Conservation (phyloP, 2,797 vertebrate genomes). For the Acanthurus lineatus region DNA sequence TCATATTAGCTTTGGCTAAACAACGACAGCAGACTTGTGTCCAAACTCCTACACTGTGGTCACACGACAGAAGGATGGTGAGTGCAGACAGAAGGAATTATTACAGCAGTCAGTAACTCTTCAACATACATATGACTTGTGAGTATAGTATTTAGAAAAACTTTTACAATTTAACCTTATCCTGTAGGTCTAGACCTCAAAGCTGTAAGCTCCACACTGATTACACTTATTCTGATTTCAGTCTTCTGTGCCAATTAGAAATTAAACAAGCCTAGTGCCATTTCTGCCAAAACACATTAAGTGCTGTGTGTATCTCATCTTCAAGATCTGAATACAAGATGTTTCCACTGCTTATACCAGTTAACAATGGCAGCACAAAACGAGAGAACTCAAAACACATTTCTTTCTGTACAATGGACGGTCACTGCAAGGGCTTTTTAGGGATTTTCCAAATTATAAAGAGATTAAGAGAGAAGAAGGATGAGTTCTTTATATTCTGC, state of each 20-base stretch:
- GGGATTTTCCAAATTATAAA: neutral
- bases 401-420: constrained; percentile 21
- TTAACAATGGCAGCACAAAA: constrained; percentile 59
- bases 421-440: constrained; percentile 17
- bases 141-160: neutral
- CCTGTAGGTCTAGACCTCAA: neutral
- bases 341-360: constrained; percentile 25
- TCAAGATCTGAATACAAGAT: constrained; percentile 6
- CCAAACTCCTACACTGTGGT: neutral
- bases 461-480: constrained; percentile 3
- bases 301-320: constrained; percentile 25
- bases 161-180: neutral
- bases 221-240: neutral
- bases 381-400: constrained; percentile 23
- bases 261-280: neutral
- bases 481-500: constrained; percentile 14
- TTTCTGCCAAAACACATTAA: constrained; percentile 23
- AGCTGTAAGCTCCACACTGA: neutral
- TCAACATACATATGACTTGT: neutral
- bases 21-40: neutral
- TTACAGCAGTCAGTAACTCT: constrained; percentile 3
- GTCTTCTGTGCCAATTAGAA: neutral
- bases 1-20: neutral
- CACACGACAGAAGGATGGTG: neutral
- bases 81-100: neutral